Evolutionary conservation across 2,113 vertebrate species (phyloP).

Genomic region (Phylloscopus trochiloides): DNA sequence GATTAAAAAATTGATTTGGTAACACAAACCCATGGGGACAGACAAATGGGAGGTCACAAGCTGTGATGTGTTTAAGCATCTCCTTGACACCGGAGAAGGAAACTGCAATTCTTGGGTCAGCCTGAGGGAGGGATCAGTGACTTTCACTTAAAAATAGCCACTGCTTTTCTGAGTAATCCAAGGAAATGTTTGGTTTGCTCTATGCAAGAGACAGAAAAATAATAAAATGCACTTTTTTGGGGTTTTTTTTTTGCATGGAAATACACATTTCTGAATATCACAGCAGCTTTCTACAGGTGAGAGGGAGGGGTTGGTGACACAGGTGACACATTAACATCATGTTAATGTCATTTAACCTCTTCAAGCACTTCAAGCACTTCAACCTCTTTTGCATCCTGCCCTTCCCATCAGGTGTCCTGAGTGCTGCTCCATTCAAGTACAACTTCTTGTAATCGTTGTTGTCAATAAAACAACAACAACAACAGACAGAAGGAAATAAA

Average conservation of each 20-base stretch:
- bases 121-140: not conserved
- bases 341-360: not conserved
- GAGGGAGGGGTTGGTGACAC: not conserved
- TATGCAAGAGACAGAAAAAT: not conserved
- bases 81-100: not conserved
- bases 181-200: not conserved
- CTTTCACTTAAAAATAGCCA: not conserved
- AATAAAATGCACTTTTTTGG: not conserved
- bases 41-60: not conserved
- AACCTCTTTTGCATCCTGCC: not conserved
- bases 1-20: not conserved
- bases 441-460: not conserved
- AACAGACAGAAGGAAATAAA: not conserved
- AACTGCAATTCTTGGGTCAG: not conserved
- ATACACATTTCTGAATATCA: not conserved
- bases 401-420: not conserved
- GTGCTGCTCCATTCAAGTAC: not conserved
- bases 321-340: not conserved
- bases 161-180: not conserved
- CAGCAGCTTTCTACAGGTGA: not conserved
- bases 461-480: too few species aligned
- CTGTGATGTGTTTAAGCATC: not conserved
- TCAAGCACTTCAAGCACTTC: too few species aligned
- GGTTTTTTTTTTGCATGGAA: not conserved
- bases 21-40: not conserved